Evolutionary conservation across 23 tunicate genomes (phyloP).

Genomic region (Styela plicata): DNA sequence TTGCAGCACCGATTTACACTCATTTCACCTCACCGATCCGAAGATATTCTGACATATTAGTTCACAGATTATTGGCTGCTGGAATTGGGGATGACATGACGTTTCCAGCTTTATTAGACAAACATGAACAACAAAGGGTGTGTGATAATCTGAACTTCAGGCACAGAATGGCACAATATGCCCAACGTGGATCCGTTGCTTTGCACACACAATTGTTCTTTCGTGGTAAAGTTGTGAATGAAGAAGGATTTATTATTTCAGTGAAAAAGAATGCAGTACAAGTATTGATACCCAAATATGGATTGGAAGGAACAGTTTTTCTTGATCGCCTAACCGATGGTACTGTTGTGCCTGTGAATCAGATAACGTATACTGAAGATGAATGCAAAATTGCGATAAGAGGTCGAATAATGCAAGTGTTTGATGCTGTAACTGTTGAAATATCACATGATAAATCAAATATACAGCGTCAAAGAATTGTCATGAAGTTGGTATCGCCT

Average conservation of each 20-base stretch:
- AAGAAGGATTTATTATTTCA: constrained; percentile 74
- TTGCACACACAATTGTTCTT: constrained; percentile 92
- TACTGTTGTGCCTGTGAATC: constrained; percentile 1
- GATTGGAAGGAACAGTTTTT: constrained; percentile 94
- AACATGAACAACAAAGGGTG: constrained; percentile 63
- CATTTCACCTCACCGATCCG: constrained; percentile 98
- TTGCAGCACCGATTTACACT: constrained; percentile 97
- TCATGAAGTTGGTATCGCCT: constrained; percentile 66
- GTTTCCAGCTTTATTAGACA: constrained; percentile 65
- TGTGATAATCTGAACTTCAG: constrained; percentile 87
- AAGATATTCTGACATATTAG: constrained; percentile 95
- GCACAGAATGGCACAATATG: constrained; percentile 97
- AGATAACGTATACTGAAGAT: constrained; percentile 56
- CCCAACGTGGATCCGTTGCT: constrained; percentile 87
- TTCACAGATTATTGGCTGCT: constrained; percentile 88
- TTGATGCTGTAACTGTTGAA: constrained; percentile 80
- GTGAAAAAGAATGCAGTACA: constrained; percentile 82
- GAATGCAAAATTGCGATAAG: constrained; percentile 51
- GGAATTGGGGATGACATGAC: constrained; percentile 91
- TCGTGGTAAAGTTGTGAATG: constrained; percentile 66
- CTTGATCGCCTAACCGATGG: constrained; percentile 60
- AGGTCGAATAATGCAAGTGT: constrained; percentile 48
- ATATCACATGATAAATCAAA: constrained; percentile 83
- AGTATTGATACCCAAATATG: constrained; percentile 88
- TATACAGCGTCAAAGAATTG: constrained; percentile 81